Evolutionary conservation across 2,113 vertebrate species (phyloP), one percentile per base, ranked within the genome.

Genomic region (Syrmaticus mikado): DNA sequence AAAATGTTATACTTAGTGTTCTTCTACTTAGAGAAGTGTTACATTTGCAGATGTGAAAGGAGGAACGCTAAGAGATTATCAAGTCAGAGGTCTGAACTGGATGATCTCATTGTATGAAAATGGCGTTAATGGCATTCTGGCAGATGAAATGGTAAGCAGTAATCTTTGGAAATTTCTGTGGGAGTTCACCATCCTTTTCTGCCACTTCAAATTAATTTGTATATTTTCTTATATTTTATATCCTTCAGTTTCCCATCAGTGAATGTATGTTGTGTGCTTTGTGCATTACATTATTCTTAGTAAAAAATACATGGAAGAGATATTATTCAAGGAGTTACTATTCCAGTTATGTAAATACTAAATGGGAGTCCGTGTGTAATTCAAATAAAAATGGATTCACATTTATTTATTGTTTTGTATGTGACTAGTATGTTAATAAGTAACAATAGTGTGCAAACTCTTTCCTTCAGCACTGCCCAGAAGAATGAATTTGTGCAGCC

Each of bases 21-120:
- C 75, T 85, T 82, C 52, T 94, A 94, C 78, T 90, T 91, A 95
- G 82, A 93, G 43, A 30, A 78, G 82, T 94, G 86, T 97, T 94
- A 40, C 43, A 78, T 96, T 97, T 97, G 48, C 95, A 99, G 98
- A 99, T 97, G 98, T 99, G 90, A 99, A 99, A 98, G 98, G 98
- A 95, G 98, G 98, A 89, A 96, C 97, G 3, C 87, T 99, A 88
- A 97, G 98, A 96, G 98, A 99, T 97, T 99, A 99, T 94, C 98
- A 99, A 95, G 97, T 99, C 95, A 96, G 98, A 97, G 98, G 98
- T 55, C 95, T 99, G 92, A 99, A 99, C 95, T 99, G 98, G 98
- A 98, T 99, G 98, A 99, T 99, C 90, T 99, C 98, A 32, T 94
- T 99, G 62, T 99, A 99, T 96, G 98, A 99, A 97, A 99, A 99